Evolutionary conservation across 2,888 invertebrate genomes (phyloP), one percentile per base, ranked within the genome.

Genomic region (Drosophila pseudotalamancana): DNA sequence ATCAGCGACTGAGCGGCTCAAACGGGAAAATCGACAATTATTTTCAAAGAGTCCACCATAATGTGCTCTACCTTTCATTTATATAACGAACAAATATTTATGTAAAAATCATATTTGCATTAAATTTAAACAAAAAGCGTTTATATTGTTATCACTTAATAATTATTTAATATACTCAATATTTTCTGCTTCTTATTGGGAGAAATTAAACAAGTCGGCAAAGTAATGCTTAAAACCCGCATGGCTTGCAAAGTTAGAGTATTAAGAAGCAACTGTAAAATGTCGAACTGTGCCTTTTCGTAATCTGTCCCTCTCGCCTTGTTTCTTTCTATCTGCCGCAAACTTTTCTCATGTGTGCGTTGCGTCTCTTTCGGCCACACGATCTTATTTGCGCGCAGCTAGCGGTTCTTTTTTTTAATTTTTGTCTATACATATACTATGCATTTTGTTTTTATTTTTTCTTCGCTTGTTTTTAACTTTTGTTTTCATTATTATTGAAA

Each of bases 401-500:
- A 65, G 60, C 78, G 70, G 78, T 69, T 45, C 23, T 68, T 72
- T 46, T 50, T 21, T 45, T 16, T 32, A 6, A 31, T 9, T 14
- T 29, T 43, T 9, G 23, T 37, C 0, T 11, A 1, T n/a, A 37
- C 4, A 37, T 14, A n/a, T n/a, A n/a, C n/a, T n/a, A n/a, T n/a
- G n/a, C n/a, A n/a, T 45, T 34, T 37, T 46, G 29, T 50, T 35
- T 49, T 27, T 54, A 53, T 50, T 16, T 49, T 46, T 48, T 61
- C 37, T 50, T 61, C 54, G 56, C 57, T 78, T 78, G 70, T 74
- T 71, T 81, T 64, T 55, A 78, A 80, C 81, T 84, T 81, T 87
- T 83, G 77, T 68, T 77, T 87, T 82, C 67, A 81, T 81, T 74
- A 69, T 77, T 69, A 80, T 86, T 84, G 66, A 77, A 84, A 86